phyloP scores from a whole-genome alignment of 1,140 invertebrate genomes.

The Pachypeltis micranthus region DNA sequence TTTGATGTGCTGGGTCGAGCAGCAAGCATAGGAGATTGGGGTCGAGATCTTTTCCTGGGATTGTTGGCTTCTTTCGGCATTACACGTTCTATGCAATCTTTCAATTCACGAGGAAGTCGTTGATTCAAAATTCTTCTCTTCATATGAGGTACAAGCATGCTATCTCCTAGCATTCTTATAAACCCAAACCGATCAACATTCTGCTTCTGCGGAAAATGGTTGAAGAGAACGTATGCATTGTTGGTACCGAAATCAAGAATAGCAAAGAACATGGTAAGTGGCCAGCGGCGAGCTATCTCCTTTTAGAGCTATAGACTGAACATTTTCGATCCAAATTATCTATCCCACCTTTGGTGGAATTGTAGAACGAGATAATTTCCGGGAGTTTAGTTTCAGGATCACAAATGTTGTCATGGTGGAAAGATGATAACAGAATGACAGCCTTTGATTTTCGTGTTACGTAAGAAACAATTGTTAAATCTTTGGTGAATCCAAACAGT shows the following conservation, averaged over 20 bases:
- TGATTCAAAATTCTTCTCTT: no score
- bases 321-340: constrained; percentile 30
- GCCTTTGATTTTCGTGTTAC: constrained; percentile 29
- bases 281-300: constrained; percentile 30
- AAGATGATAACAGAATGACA: constrained; percentile 27
- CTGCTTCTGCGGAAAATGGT: constrained; percentile 11
- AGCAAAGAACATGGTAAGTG: constrained; percentile 28
- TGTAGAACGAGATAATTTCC: constrained; percentile 29
- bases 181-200: constrained; percentile 22
- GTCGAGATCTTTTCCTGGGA: no score
- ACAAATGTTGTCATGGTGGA: constrained; percentile 25
- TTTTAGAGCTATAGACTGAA: constrained; percentile 24
- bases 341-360: constrained; percentile 32
- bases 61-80: no score
- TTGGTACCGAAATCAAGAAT: constrained; percentile 27
- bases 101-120: no score
- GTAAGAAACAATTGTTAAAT: constrained; percentile 27
- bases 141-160: constrained; percentile 22
- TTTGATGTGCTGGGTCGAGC: no score
- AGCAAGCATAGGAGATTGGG: no score
- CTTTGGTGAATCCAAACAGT: constrained; percentile 25
- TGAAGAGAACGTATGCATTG: constrained; percentile 2
- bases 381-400: constrained; percentile 26
- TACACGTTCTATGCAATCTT: no score
- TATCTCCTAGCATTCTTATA: constrained; percentile 22